Evolutionary conservation across 2,113 vertebrate species (phyloP), one percentile per base, ranked within the genome.

Genomic region (Burhinus bistriatus): DNA sequence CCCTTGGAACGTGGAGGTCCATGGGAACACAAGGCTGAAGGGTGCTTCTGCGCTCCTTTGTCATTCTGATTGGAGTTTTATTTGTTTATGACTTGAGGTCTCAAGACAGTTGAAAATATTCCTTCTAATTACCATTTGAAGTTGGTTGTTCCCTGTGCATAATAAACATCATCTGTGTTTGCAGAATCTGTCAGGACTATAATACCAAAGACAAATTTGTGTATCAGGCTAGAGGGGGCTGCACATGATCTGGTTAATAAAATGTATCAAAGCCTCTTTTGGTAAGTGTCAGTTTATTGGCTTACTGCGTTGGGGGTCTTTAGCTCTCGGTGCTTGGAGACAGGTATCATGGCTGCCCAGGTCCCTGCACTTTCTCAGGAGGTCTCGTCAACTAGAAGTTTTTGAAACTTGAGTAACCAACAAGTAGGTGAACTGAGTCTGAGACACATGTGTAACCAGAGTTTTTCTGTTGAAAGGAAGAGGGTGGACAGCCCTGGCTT

Each of bases 201-300:
- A 58, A 77, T 20, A 64, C 34, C 47, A 94, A 93, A 54, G 51
- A 76, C 42, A 72, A 42, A 58, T 90, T 26, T 36, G 18, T 78
- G 5, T 44, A 15, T 59, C 70, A 34, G 55, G 16, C 29, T 75
- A 11, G 34, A 30, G 7, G 7, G 26, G 7, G 9, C 34, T 57
- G 6, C 25, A n/a, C 52, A 6, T 91, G 36, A n/a, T 30, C 27
- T 59, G 7, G 16, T 83, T 61, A 94, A 95, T 95, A 90, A 95
- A 97, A 65, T 27, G 6, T 36, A 44, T 52, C 13, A 44, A 82
- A 91, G 11, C 21, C 51, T 70, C 25, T 77, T 90, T 71, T 61
- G 79, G 0, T 79, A 25, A 68, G 51, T 45, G 32, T 87, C 21
- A 19, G 10, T 82, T 92, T 61, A 12, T 30, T 94, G 83, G 36